These are phyloP conservation scores for Sphinx pinastri DNA, from an alignment of 2,888 invertebrate species.

Conservation along the genomic window DNA sequence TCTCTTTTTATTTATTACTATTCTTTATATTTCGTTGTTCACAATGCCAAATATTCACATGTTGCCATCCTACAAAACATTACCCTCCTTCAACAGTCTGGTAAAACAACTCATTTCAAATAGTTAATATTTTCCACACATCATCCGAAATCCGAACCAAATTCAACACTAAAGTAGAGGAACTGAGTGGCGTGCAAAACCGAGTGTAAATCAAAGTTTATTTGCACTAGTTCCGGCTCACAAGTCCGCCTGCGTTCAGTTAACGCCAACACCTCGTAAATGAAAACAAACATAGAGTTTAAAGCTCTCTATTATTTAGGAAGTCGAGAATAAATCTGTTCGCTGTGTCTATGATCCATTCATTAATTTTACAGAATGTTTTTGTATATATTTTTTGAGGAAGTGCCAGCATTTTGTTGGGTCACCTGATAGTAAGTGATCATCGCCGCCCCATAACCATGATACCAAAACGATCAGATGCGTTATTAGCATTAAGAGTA, in stretches of 20 bases:
- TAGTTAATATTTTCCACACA: background rate
- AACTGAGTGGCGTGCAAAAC: constrained; percentile 4
- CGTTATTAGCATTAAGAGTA: too few relatives aligned
- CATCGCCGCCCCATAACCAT: too few relatives aligned
- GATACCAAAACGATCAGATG: too few relatives aligned
- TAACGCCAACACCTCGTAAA: background rate
- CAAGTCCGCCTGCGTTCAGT: constrained; percentile 14
- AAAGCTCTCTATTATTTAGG: constrained; percentile 5
- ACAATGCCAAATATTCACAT: too few relatives aligned
- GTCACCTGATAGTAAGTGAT: too few relatives aligned
- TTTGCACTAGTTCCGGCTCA: constrained; percentile 26
- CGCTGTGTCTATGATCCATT: background rate
- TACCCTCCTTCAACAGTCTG: background rate
- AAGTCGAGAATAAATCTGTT: background rate
- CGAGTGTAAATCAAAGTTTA: constrained; percentile 21
- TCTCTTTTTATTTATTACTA: background rate
- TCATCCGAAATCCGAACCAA: too few relatives aligned
- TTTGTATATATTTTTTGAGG: too few relatives aligned
- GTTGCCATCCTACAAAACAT: background rate
- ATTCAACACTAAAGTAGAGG: background rate
- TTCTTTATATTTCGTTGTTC: too few relatives aligned
- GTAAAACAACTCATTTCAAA: background rate
- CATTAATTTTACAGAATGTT: background rate
- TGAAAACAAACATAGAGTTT: constrained; percentile 21
- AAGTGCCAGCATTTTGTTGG: too few relatives aligned